These are phyloP conservation scores for Poeciliopsis prolifica DNA, from an alignment of 2,113 vertebrate species.

Conservation along the genomic window DNA sequence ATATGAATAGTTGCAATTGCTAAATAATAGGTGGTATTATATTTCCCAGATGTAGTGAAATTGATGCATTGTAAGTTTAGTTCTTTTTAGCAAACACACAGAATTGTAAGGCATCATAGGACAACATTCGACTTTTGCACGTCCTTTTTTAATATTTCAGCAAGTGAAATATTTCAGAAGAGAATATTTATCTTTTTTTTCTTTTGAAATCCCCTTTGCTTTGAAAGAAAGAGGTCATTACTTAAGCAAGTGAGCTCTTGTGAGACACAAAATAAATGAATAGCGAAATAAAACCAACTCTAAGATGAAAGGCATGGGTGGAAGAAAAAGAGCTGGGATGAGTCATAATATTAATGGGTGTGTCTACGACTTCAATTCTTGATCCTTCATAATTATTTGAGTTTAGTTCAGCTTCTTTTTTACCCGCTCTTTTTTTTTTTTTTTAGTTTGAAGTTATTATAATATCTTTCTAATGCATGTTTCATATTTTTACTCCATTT, in stretches of 20 bases:
- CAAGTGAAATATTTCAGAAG: slow-evolving; percentile 46
- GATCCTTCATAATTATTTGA: slow-evolving; percentile 52
- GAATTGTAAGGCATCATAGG: slow-evolving; percentile 12
- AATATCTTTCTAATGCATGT: not conserved
- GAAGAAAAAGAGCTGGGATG: slow-evolving; percentile 40
- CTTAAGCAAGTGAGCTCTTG: slow-evolving; percentile 47
- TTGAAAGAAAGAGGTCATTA: slow-evolving; percentile 73
- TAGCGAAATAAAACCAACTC: slow-evolving; percentile 62
- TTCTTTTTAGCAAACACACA: slow-evolving; percentile 23
- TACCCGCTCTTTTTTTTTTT: not conserved
- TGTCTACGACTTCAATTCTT: slow-evolving; percentile 65
- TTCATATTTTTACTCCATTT: no score
- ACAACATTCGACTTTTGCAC: slow-evolving; percentile 30
- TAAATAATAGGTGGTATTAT: no score
- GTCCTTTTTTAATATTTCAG: slow-evolving; percentile 43
- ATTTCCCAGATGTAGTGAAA: not conserved
- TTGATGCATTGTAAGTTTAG: not conserved
- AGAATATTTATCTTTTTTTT: slow-evolving; percentile 14
- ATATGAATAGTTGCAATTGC: no score
- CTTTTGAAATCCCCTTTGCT: slow-evolving; percentile 40
- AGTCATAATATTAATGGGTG: slow-evolving; percentile 55
- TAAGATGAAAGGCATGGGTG: slow-evolving; percentile 54
- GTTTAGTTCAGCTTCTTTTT: slow-evolving; percentile 9
- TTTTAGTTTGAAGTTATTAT: slow-evolving; percentile 3
- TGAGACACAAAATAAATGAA: slow-evolving; percentile 55